Evolutionary conservation across 2,113 vertebrate genomes (phyloP).

Genomic region (Leptodactylus fuscus): DNA sequence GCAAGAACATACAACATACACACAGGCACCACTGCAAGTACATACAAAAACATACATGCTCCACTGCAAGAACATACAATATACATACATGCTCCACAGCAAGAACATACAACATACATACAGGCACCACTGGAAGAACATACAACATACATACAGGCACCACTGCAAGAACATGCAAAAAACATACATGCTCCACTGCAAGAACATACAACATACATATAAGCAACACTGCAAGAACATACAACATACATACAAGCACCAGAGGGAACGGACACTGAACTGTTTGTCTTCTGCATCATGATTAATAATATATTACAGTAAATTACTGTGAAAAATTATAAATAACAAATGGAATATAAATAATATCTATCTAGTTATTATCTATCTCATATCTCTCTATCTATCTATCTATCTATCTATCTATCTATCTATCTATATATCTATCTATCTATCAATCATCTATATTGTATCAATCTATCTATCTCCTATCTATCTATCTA

Average conservation of each 20-base stretch:
- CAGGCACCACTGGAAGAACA: slow-evolving; percentile 51
- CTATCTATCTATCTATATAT: too few species aligned
- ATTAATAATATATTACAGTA: too few species aligned
- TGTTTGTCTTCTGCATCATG: background rate
- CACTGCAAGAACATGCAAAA: slow-evolving; percentile 43
- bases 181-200: slow-evolving; percentile 42
- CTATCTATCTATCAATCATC: too few species aligned
- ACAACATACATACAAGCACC: too few species aligned
- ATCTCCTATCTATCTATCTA: too few species aligned
- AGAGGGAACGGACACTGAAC: background rate
- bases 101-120: background rate
- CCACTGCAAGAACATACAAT: slow-evolving; percentile 46
- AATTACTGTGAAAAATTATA: too few species aligned
- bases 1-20: background rate
- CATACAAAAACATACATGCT: background rate
- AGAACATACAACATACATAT: background rate
- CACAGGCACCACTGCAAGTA: slow-evolving; percentile 48
- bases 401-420: too few species aligned
- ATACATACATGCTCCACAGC: slow-evolving; percentile 41
- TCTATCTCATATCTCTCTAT: too few species aligned
- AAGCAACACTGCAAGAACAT: too few species aligned
- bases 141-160: background rate
- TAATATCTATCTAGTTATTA: too few species aligned
- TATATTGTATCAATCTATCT: too few species aligned
- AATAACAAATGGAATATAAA: too few species aligned